Evolutionary conservation across 92 coral and sea anemone species (phyloP).

Genomic region (Blastomussa wellsi): DNA sequence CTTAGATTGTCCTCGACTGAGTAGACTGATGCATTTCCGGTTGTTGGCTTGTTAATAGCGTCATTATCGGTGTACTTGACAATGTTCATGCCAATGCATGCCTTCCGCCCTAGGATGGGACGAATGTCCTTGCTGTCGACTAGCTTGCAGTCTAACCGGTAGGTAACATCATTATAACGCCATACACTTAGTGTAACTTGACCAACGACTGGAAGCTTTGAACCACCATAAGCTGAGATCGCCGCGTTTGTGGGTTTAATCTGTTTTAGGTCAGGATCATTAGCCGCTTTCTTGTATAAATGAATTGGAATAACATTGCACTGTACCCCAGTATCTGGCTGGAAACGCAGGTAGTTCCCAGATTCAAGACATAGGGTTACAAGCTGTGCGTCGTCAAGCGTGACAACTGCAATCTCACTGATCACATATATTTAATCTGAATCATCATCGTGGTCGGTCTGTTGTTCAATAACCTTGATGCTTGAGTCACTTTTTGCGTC

Average conservation of each 20-base stretch:
- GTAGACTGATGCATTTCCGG: slow-evolving; percentile 47
- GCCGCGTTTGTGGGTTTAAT: slow-evolving; percentile 46
- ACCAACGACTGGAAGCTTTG: slow-evolving; percentile 55
- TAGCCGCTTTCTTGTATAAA: slow-evolving; percentile 61
- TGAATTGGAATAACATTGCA: slow-evolving; percentile 65
- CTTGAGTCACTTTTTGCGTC: background rate
- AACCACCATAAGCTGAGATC: slow-evolving; percentile 61
- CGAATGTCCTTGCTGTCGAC: slow-evolving; percentile 59
- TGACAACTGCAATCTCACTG: slow-evolving; percentile 48
- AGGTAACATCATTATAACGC: slow-evolving; percentile 36
- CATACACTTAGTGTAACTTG: slow-evolving; percentile 38
- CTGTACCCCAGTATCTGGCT: slow-evolving; percentile 76
- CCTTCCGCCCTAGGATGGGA: slow-evolving; percentile 74
- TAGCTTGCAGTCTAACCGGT: slow-evolving; percentile 49
- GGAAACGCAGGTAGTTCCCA: slow-evolving; percentile 63
- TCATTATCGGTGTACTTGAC: slow-evolving; percentile 71
- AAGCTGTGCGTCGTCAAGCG: slow-evolving; percentile 62
- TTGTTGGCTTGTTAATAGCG: slow-evolving; percentile 47
- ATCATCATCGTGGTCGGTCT: background rate
- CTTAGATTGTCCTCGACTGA: slow-evolving; percentile 6
- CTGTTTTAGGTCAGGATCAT: slow-evolving; percentile 45
- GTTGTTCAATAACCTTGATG: slow-evolving; percentile 13
- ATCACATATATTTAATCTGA: slow-evolving; percentile 23
- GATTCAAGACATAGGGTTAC: slow-evolving; percentile 58
- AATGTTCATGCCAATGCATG: slow-evolving; percentile 67